These are phyloP conservation scores for Drosophila quasianomalipes DNA, from an alignment of 2,888 invertebrate species.

Conservation along the genomic window DNA sequence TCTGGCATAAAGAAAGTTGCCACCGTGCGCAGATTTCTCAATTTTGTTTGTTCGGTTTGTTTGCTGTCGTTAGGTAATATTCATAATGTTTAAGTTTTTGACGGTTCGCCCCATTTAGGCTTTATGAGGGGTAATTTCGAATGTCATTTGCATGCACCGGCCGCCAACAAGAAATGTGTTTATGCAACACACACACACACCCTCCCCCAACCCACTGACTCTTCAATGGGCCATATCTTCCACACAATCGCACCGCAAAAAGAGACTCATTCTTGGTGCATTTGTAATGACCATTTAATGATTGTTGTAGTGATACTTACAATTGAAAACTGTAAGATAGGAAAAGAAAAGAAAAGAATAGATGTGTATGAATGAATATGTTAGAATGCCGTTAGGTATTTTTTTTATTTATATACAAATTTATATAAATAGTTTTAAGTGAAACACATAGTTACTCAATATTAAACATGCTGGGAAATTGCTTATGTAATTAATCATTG, in stretches of 20 bases:
- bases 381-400: not conserved
- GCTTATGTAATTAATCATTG: conserved; percentile 10
- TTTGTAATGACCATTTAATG: conserved; percentile 70
- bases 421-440: not conserved
- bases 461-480: not conserved
- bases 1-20: conserved; percentile 26
- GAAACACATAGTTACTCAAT: not conserved
- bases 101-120: conserved; percentile 40
- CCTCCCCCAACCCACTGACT: not conserved
- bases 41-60: conserved; percentile 32
- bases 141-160: conserved; percentile 62
- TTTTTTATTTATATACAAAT: not conserved
- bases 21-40: not conserved
- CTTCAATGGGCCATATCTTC: not conserved
- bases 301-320: conserved; percentile 35
- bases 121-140: conserved; percentile 71
- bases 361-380: not conserved
- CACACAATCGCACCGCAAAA: not conserved
- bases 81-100: conserved; percentile 54
- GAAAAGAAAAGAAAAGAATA: not conserved
- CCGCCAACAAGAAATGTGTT: conserved; percentile 41
- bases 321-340: conserved; percentile 5
- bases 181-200: not conserved
- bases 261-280: conserved; percentile 29
- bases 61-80: conserved; percentile 39